Conservation (phyloP, 2,797 vertebrate species). For the Galago senegalensis region DNA sequence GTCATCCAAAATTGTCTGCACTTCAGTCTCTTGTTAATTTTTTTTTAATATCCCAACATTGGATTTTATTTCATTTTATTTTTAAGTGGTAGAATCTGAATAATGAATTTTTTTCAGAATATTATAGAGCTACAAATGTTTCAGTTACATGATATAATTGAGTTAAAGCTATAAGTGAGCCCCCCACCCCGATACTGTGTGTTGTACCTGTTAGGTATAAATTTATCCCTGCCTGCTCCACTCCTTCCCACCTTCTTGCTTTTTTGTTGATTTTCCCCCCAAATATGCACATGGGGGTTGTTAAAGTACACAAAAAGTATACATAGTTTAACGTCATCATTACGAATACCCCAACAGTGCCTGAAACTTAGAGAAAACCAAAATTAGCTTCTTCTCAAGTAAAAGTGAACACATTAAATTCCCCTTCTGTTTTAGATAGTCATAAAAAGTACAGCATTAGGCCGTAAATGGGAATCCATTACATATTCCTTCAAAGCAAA, state of each 20-base stretch:
- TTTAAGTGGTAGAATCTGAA: no score
- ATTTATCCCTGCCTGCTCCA: no score
- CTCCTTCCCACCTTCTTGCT: no score
- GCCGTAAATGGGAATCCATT: slow-evolving; percentile 42
- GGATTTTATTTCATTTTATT: no score
- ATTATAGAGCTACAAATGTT: no score
- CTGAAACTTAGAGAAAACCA: slow-evolving; percentile 54
- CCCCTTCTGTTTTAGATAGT: slow-evolving; percentile 17
- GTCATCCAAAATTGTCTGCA: not conserved
- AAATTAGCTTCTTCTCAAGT: slow-evolving; percentile 26
- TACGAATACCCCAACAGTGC: not conserved
- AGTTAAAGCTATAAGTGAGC: no score
- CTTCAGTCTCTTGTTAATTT: not conserved
- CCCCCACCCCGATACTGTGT: no score
- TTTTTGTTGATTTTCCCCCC: no score
- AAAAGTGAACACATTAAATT: slow-evolving; percentile 57
- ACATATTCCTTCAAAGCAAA: slow-evolving; percentile 50
- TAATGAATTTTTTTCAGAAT: no score
- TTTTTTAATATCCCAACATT: not conserved
- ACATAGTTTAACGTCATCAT: not conserved
- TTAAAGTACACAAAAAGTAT: not conserved
- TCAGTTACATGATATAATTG: no score
- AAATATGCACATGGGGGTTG: not conserved
- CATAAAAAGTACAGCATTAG: slow-evolving; percentile 58
- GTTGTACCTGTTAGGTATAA: no score